Conservation (phyloP, 35 echinoderm and acorn worm genomes). For the Lytechinus pictus region DNA sequence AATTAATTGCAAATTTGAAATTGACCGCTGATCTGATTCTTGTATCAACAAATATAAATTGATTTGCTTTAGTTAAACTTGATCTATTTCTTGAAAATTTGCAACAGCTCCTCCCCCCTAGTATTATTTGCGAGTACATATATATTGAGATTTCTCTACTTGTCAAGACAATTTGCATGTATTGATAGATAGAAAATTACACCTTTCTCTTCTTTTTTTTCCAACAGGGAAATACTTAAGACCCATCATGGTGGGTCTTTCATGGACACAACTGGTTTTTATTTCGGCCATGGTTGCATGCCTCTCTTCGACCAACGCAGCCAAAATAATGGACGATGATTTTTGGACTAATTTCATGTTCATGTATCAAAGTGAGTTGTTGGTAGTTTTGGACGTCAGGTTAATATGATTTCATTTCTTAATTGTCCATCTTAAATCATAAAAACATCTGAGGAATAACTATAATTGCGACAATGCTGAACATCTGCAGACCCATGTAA, state of each 20-base stretch:
- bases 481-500: too few relatives aligned
- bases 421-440: too few relatives aligned
- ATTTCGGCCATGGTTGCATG: neutral
- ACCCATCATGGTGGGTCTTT: constrained; percentile 33
- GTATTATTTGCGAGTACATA: too few relatives aligned
- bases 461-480: too few relatives aligned
- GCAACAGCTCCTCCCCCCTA: too few relatives aligned
- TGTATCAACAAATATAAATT: too few relatives aligned
- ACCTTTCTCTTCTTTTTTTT: neutral
- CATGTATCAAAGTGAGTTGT: constrained; percentile 39
- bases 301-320: neutral
- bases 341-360: constrained; percentile 35
- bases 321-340: neutral
- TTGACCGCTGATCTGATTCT: too few relatives aligned
- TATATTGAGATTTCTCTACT: too few relatives aligned
- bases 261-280: neutral
- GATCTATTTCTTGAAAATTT: too few relatives aligned
- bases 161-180: neutral
- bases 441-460: too few relatives aligned
- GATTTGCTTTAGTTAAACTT: too few relatives aligned
- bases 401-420: neutral
- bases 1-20: too few relatives aligned
- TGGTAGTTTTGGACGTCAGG: neutral
- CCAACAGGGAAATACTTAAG: neutral
- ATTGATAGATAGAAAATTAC: neutral